These are phyloP conservation scores for Escarpia spicata DNA, from an alignment of 2,888 invertebrate genomes.

Conservation along the genomic window DNA sequence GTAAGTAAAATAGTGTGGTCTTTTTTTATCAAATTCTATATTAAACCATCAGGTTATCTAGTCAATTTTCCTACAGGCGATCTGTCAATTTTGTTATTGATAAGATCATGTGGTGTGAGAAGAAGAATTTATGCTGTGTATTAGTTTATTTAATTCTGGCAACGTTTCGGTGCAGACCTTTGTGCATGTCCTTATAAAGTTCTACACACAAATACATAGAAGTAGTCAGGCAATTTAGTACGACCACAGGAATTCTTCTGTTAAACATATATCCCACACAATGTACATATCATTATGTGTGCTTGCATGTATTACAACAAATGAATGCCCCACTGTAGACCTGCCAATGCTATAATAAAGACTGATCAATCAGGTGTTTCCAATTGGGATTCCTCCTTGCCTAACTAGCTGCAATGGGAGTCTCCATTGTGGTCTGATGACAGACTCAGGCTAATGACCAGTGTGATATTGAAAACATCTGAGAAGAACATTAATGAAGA, in stretches of 20 bases:
- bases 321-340: not conserved
- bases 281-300: not conserved
- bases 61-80: too few relatives aligned
- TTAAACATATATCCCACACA: not conserved
- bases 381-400: not conserved
- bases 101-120: not conserved
- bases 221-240: not conserved
- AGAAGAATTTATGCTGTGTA: not conserved
- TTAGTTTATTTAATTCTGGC: not conserved
- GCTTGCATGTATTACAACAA: not conserved
- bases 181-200: not conserved
- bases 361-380: too few relatives aligned
- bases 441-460: not conserved
- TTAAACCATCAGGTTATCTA: too few relatives aligned
- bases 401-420: slow-evolving; percentile 3
- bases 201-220: not conserved
- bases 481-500: not conserved
- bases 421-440: not conserved
- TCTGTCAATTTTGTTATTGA: not conserved
- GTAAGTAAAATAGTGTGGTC: too few relatives aligned
- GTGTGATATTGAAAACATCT: not conserved
- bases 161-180: not conserved
- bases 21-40: too few relatives aligned
- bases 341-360: not conserved
- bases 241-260: slow-evolving; percentile 10